Percentiles rank a stretch among this genome's conserved stretches.
These are phyloP conservation scores for Latrodectus elegans DNA, from an alignment of 2,888 invertebrate species.

Conservation along the genomic window DNA sequence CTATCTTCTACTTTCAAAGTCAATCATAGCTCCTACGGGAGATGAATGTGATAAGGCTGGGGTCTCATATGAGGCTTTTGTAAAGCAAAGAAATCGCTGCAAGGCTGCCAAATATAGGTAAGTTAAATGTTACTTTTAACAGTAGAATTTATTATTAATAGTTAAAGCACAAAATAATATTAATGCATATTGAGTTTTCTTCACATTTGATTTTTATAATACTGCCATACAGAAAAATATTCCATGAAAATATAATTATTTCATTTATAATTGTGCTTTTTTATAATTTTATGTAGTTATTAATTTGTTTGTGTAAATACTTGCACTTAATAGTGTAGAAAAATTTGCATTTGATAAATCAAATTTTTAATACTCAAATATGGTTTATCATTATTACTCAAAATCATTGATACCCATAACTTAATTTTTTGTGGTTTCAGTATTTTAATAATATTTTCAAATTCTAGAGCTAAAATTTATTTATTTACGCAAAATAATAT, in stretches of 20 bases:
- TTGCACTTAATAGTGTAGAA: no score
- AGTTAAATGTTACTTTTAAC: neutral
- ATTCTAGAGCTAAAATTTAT: no score
- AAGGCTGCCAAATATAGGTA: conserved; percentile 73
- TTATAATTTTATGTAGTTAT: neutral
- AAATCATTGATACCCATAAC: no score
- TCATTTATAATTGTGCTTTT: neutral
- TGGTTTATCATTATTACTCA: no score
- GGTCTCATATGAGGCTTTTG: conserved; percentile 78
- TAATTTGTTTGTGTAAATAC: neutral
- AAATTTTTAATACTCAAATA: no score
- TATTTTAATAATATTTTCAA: no score
- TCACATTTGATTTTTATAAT: neutral
- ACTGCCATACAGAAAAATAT: neutral
- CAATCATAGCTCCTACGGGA: conserved; percentile 75
- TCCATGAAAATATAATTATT: neutral
- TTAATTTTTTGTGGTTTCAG: no score
- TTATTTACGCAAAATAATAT: no score
- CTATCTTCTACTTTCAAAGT: conserved; percentile 76
- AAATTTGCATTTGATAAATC: no score
- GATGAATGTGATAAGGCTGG: conserved; percentile 78
- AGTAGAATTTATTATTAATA: neutral
- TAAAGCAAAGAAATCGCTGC: conserved; percentile 77
- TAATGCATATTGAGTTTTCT: neutral
- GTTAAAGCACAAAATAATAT: neutral